Percentiles rank a stretch among this genome's conserved stretches.
phyloP scores from a whole-genome alignment of 2,113 vertebrate species.

The Odontophorus gujanensis region DNA sequence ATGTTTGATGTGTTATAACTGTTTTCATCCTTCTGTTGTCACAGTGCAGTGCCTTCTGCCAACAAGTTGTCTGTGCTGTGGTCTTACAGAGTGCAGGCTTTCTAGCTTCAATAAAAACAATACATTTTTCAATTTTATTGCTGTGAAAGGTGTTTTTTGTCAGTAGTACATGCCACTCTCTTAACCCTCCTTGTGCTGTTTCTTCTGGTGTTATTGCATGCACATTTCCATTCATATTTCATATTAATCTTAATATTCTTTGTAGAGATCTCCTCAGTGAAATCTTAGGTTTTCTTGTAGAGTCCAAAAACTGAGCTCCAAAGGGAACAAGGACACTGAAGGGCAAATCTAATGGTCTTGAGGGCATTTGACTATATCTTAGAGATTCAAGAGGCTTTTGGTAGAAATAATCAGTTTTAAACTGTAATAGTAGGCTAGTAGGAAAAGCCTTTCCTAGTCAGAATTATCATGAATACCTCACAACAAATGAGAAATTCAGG shows the following conservation, averaged over 20 bases:
- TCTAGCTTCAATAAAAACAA: background rate
- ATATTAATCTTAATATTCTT: background rate
- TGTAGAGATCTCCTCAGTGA: background rate
- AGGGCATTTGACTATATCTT: background rate
- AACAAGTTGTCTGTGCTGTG: background rate
- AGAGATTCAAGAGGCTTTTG: background rate
- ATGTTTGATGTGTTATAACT: background rate
- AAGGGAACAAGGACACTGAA: background rate
- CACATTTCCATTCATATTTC: background rate
- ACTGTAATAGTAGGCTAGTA: background rate
- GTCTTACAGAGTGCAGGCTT: background rate
- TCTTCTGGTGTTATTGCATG: background rate
- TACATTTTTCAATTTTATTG: constrained; percentile 6
- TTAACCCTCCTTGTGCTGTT: background rate
- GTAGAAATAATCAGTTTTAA: background rate
- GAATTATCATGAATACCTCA: background rate
- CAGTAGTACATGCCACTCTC: background rate
- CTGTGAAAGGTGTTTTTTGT: background rate
- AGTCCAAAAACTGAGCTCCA: background rate
- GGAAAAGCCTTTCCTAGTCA: background rate
- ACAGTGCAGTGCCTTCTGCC: background rate
- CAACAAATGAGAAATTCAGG: background rate
- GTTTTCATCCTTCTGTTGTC: background rate
- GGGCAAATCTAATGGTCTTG: background rate
- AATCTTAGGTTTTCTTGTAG: background rate